These are phyloP conservation scores for Cerceris rybyensis DNA, from an alignment of 2,888 invertebrate species.

Conservation along the genomic window DNA sequence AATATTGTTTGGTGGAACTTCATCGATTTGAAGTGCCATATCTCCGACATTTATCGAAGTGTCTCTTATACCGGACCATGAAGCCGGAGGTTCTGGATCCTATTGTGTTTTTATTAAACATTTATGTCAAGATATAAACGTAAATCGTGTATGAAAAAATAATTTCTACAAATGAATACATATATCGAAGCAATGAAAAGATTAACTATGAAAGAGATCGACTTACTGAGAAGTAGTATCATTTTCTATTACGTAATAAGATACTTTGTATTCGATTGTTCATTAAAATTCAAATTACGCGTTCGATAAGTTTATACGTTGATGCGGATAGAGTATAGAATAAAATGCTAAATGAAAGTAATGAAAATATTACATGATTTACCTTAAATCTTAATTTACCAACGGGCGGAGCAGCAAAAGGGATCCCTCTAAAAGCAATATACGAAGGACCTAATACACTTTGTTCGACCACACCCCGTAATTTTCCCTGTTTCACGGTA, in stretches of 20 bases:
- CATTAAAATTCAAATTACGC: too few species aligned
- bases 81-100: conserved; percentile 80
- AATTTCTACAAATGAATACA: too few species aligned
- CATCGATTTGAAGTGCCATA: conserved; percentile 67
- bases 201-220: too few species aligned
- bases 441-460: conserved; percentile 70
- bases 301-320: too few species aligned
- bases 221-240: too few species aligned
- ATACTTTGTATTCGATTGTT: too few species aligned
- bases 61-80: conserved; percentile 81
- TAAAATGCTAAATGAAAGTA: not conserved
- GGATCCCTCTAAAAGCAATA: conserved; percentile 77
- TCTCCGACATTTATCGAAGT: conserved; percentile 77
- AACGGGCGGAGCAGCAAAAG: conserved; percentile 80
- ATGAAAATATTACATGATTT: conserved; percentile 27
- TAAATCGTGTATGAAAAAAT: too few species aligned
- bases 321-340: too few species aligned
- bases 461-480: conserved; percentile 71
- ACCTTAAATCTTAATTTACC: conserved; percentile 80
- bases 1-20: not conserved
- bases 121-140: too few species aligned
- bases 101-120: conserved; percentile 29
- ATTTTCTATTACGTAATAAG: too few species aligned
- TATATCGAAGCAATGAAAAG: too few species aligned
- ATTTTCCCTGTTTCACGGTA: conserved; percentile 71